Percentiles rank a stretch among this genome's conserved stretches.
These are phyloP conservation scores for Palythoa heliodiscus DNA, from an alignment of 92 coral and sea anemone species.

Conservation along the genomic window DNA sequence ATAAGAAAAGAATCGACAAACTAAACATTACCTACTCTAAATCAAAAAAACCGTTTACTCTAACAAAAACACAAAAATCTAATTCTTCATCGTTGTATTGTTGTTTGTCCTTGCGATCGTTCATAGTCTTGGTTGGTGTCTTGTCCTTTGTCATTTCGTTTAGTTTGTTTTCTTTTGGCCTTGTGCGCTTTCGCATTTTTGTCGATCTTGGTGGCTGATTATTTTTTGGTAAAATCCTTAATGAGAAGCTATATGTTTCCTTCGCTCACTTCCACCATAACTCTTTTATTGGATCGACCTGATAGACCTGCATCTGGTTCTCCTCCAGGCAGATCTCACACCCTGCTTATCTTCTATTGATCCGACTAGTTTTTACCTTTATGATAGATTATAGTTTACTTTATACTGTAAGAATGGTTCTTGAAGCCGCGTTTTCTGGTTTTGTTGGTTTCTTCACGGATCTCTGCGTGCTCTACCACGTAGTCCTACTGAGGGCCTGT, in stretches of 20 bases:
- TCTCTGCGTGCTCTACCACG: background rate
- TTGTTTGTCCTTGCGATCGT: background rate
- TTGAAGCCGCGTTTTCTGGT: background rate
- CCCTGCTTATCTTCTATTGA: background rate
- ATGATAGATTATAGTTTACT: background rate
- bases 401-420: background rate
- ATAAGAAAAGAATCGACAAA: conserved; percentile 27
- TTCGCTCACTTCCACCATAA: background rate
- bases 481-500: background rate
- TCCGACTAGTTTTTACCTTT: background rate
- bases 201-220: background rate
- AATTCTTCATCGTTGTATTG: background rate
- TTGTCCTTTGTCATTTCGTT: background rate
- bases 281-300: background rate
- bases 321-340: background rate
- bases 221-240: background rate
- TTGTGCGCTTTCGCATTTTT: background rate
- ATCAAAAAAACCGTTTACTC: conserved; percentile 12
- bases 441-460: background rate
- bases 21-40: conserved; percentile 20
- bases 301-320: background rate
- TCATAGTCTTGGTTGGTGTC: background rate
- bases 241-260: background rate
- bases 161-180: background rate
- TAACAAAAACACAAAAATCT: conserved; percentile 14